Base-by-base conservation (phyloP, 2,113 vertebrate genomes). In the Saguinus imperator region DNA sequence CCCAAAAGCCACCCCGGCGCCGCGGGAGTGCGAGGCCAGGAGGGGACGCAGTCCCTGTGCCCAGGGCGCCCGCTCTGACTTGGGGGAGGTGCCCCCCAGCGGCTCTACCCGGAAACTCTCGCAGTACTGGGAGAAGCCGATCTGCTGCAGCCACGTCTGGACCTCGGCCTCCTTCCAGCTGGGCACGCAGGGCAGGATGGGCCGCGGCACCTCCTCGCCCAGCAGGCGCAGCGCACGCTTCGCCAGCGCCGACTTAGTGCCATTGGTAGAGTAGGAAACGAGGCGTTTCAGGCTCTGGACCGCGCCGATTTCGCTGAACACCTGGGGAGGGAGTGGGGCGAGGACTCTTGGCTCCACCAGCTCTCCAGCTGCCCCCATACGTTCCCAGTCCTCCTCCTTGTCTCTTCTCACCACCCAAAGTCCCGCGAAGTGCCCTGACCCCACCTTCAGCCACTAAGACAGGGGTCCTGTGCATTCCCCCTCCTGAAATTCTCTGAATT, bases 141-240 rank as follows among this genome's bases (percentile, higher is more conserved):
- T 98, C 98, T 99, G 99, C 98, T 99, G 99, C 94, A 99, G 99
- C 99, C 99, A 99, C 0, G 98, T 99, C 98, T 99, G 99, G 93
- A 99, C 99, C 95, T 99, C 99, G 0, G 98, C 98, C 58, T 98
- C 98, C 96, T 99, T 99, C 99, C 99, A 99, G 98, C 99, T 99
- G 96, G 99, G 99, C 88, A 99, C 99, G 0, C 98, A 98, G 90
- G 99, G 99, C 92, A 99, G 96, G 96, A 99, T 99, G 70, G 98
- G 99, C 64, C 98, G 98, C 0, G 99, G 99, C 58, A 99, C 99
- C 80, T 99, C 99, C 93, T 99, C 99, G 1, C 99, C 99, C 98
- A 99, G 99, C 98, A 99, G 98, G 23, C 96, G 98, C 94, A 99
- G 98, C 0, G 99, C 99, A 79, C 99, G 98, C 98, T 99, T 99